These are phyloP conservation scores for Caenorhabditis sinica DNA, from an alignment of 2,888 invertebrate genomes.

Conservation along the genomic window DNA sequence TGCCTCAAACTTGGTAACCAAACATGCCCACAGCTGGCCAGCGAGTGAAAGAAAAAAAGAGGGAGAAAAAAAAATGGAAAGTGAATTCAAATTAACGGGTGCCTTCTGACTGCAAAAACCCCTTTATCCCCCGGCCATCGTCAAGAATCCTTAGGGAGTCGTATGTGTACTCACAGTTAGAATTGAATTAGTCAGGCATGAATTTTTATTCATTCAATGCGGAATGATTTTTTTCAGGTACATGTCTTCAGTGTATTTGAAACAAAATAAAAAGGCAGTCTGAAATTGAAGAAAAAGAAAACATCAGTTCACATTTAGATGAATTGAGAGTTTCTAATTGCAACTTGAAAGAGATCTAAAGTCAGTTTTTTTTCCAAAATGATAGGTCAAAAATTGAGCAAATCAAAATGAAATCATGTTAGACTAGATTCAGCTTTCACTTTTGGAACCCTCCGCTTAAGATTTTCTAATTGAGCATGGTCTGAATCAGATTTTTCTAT, in stretches of 20 bases:
- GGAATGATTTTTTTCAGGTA: constrained; percentile 13
- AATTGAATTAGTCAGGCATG: constrained; percentile 55
- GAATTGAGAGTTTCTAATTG: too few relatives aligned
- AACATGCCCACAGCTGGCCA: constrained; percentile 4
- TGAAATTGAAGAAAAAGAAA: too few relatives aligned
- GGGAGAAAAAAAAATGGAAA: constrained; percentile 30
- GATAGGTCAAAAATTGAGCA: background rate
- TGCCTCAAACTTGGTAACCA: background rate
- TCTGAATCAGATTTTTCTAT: too few relatives aligned
- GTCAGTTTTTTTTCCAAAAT: too few relatives aligned
- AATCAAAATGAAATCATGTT: background rate
- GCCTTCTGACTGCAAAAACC: constrained; percentile 51
- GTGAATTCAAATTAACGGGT: constrained; percentile 52
- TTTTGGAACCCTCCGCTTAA: background rate
- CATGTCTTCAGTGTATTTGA: background rate
- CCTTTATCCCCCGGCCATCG: constrained; percentile 35
- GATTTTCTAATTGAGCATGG: background rate
- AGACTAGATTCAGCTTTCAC: background rate
- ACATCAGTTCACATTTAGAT: too few relatives aligned
- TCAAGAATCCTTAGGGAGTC: constrained; percentile 56
- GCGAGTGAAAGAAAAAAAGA: background rate
- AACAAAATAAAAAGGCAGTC: too few relatives aligned
- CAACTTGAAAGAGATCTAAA: too few relatives aligned
- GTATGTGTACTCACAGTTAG: constrained; percentile 27
- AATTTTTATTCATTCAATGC: constrained; percentile 53